Conservation (phyloP, 2,113 vertebrate species). For the Tetrao urogallus region DNA sequence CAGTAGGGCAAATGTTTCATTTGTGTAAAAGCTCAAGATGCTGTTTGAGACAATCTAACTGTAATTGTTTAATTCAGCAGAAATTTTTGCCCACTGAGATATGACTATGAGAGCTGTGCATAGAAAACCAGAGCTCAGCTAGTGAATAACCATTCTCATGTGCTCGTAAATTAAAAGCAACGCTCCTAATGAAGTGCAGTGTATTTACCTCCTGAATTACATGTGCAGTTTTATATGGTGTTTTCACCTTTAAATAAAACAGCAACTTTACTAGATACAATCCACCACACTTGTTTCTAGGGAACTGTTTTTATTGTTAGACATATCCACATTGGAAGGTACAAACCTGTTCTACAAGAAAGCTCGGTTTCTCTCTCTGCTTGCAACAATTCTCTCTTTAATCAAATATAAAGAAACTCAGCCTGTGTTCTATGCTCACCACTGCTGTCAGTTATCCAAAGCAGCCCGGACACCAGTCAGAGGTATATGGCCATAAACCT, state of each 20-base stretch:
- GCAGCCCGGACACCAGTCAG: not conserved
- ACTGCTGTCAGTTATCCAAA: not conserved
- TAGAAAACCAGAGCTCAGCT: not conserved
- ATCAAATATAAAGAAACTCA: not conserved
- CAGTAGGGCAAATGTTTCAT: not conserved
- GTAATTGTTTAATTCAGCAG: not conserved
- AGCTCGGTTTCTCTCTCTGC: not conserved
- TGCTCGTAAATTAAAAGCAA: not conserved
- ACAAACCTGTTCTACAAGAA: not conserved
- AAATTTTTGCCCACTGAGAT: not conserved
- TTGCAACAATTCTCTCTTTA: not conserved
- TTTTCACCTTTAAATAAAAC: not conserved
- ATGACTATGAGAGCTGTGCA: not conserved
- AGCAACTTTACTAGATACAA: not conserved
- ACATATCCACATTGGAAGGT: not conserved
- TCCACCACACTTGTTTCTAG: not conserved
- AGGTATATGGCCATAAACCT: not conserved
- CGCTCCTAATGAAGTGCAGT: not conserved
- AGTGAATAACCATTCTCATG: not conserved
- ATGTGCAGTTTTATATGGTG: not conserved
- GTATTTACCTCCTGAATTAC: not conserved
- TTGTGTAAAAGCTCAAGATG: conserved; percentile 5
- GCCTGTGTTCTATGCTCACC: not conserved
- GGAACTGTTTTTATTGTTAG: not conserved
- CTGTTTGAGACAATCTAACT: not conserved